Evolutionary conservation across 2,888 invertebrate genomes (phyloP).

Genomic region (Tenodera sinensis): DNA sequence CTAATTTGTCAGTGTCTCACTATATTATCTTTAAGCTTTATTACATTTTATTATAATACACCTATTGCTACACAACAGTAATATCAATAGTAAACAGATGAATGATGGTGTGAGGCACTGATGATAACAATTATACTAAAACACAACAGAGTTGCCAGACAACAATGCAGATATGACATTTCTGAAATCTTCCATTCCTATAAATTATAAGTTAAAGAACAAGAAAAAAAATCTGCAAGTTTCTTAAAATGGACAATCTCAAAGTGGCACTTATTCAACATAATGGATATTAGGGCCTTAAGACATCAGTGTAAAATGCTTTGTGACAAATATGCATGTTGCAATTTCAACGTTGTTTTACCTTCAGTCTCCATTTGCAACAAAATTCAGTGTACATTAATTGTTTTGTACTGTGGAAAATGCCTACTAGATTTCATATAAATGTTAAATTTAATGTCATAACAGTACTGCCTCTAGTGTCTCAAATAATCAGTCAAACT

Average conservation of each 20-base stretch:
- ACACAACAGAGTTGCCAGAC: not conserved
- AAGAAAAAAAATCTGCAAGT: not conserved
- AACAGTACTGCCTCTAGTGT: not conserved
- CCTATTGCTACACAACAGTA: not conserved
- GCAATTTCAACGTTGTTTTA: not conserved
- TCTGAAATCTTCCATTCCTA: not conserved
- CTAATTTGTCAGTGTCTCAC: not conserved
- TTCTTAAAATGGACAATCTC: not conserved
- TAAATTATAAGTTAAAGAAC: not conserved
- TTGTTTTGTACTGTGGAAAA: not conserved
- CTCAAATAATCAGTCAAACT: not conserved
- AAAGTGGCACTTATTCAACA: not conserved
- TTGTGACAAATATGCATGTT: not conserved
- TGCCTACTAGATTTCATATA: not conserved
- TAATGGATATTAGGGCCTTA: not conserved
- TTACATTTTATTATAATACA: not conserved
- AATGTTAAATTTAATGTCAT: not conserved
- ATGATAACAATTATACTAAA: not conserved
- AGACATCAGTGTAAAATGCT: not conserved
- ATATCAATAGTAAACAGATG: not conserved
- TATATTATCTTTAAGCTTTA: not conserved
- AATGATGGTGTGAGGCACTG: not conserved
- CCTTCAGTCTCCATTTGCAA: not conserved
- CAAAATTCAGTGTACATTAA: not conserved
- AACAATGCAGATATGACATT: not conserved